Evolutionary conservation across 2,113 vertebrate genomes (phyloP).

Genomic region (Ageneiosus marmoratus): DNA sequence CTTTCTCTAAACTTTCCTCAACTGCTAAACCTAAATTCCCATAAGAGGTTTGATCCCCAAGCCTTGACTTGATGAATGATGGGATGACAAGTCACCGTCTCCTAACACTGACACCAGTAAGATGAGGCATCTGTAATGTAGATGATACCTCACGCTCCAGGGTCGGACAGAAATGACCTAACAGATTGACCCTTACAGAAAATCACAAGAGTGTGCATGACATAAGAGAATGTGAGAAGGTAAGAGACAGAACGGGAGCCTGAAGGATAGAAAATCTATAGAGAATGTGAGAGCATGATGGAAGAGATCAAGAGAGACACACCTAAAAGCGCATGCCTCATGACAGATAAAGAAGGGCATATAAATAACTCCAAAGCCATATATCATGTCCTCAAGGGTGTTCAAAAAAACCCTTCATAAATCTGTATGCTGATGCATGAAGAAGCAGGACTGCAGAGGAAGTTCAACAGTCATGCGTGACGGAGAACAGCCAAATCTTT

Average conservation of each 20-base stretch:
- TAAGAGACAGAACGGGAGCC: neutral
- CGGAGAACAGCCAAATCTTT: constrained; percentile 65
- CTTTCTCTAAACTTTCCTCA: neutral
- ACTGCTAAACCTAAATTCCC: constrained; percentile 8
- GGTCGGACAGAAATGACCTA: neutral
- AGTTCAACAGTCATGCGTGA: constrained; percentile 53
- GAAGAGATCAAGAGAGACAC: constrained; percentile 18
- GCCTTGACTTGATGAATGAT: constrained; percentile 39
- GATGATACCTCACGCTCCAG: constrained; percentile 15
- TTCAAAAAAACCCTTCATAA: constrained; percentile 57
- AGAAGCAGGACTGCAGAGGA: constrained; percentile 44
- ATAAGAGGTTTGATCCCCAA: constrained; percentile 21
- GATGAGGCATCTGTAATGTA: constrained; percentile 20
- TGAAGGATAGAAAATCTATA: neutral
- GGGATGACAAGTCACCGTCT: constrained; percentile 26
- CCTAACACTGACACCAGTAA: constrained; percentile 38
- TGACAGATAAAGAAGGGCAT: constrained; percentile 55
- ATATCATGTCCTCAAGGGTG: constrained; percentile 59
- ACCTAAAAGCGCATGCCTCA: constrained; percentile 2
- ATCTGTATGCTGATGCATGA: constrained; percentile 57
- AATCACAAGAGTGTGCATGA: neutral
- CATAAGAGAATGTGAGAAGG: neutral
- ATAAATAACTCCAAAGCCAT: constrained; percentile 71
- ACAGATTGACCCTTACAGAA: neutral
- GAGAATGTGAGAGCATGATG: neutral